Evolutionary conservation across 2,113 vertebrate species (phyloP).

Genomic region (Hippopotamus amphibius): DNA sequence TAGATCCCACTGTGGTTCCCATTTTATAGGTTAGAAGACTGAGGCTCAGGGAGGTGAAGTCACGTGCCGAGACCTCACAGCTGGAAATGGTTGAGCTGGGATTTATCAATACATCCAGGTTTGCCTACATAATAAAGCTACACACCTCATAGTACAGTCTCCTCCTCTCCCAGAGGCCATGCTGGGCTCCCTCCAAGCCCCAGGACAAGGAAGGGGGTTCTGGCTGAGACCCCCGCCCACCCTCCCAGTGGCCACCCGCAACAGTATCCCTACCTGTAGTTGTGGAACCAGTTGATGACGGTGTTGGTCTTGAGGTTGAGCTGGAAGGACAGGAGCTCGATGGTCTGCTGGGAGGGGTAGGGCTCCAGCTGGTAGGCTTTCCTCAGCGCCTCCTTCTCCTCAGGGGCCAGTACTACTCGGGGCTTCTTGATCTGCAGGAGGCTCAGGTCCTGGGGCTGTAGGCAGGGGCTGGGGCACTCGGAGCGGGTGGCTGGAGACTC

Average conservation of each 20-base stretch:
- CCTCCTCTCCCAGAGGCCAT: not conserved
- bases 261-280: constrained; percentile 91
- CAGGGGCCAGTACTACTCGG: constrained; percentile 94
- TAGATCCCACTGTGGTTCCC: not conserved
- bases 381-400: constrained; percentile 97
- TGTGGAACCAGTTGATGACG: constrained; percentile 99
- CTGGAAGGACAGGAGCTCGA: constrained; percentile 95
- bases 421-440: constrained; percentile 97
- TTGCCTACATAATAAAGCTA: not conserved
- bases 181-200: not conserved
- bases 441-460: constrained; percentile 91
- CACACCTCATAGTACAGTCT: not conserved
- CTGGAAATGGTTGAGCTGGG: not conserved
- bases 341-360: constrained; percentile 98
- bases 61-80: not conserved
- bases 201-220: not conserved
- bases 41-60: not conserved
- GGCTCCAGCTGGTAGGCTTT: constrained; percentile 97
- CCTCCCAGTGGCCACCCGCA: not conserved
- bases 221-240: not conserved
- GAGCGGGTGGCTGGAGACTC: constrained; percentile 93
- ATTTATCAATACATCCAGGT: not conserved
- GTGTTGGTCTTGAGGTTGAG: constrained; percentile 99
- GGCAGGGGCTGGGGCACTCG: constrained; percentile 94
- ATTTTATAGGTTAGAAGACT: not conserved